A percentile compares a stretch with the other conserved stretches of the same genome.
Conservation (phyloP, 2,797 vertebrate species). For the Luscinia luscinia region DNA sequence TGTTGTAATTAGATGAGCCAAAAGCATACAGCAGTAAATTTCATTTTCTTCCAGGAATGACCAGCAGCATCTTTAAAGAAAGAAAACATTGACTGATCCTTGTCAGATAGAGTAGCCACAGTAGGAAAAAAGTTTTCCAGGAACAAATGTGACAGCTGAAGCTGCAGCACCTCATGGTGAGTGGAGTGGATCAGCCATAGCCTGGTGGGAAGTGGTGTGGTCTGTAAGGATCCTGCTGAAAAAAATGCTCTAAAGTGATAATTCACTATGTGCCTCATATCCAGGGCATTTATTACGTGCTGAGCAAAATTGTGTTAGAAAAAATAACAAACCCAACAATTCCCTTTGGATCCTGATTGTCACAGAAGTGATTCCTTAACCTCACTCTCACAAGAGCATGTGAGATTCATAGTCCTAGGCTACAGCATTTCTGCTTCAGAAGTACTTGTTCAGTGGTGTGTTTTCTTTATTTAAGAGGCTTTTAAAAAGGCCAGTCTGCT, state of each 20-base stretch:
- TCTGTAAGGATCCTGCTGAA: neutral
- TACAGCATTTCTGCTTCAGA: neutral
- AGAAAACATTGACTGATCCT: neutral
- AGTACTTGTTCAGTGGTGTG: neutral
- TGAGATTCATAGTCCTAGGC: neutral
- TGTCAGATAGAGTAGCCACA: neutral
- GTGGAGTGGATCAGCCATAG: neutral
- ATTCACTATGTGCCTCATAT: neutral
- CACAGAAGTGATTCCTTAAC: neutral
- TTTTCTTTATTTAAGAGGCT: neutral
- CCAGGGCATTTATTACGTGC: neutral
- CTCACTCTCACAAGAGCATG: rapidly evolving
- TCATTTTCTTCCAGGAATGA: slow-evolving; percentile 33
- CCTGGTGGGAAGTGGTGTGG: neutral
- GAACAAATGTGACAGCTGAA: neutral
- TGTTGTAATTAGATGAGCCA: slow-evolving; percentile 15
- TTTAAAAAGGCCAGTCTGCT: neutral
- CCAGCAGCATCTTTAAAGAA: neutral
- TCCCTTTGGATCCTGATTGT: neutral
- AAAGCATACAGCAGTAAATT: slow-evolving; percentile 1
- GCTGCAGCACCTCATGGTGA: neutral
- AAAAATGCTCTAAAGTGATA: neutral
- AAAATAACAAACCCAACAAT: neutral
- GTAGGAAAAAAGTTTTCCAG: neutral
- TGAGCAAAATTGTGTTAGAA: neutral